Conservation (phyloP, 2,113 vertebrate species). For the Jaculus jaculus region DNA sequence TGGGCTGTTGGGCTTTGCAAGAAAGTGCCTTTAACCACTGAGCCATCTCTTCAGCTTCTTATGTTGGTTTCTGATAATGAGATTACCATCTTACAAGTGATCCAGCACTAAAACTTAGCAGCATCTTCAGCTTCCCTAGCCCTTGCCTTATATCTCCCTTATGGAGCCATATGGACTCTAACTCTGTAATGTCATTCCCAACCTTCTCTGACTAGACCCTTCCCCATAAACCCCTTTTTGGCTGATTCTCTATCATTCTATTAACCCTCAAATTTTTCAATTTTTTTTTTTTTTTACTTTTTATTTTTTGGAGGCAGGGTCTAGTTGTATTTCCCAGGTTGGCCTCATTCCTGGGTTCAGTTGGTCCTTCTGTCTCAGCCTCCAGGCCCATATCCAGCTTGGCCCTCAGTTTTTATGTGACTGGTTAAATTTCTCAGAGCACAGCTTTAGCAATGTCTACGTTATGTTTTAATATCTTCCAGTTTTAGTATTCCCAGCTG, state of each 20-base stretch:
- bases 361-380: background rate
- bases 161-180: background rate
- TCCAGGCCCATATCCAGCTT: background rate
- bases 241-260: background rate
- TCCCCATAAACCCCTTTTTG: background rate
- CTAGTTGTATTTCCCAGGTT: background rate
- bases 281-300: background rate
- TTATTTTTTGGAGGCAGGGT: background rate
- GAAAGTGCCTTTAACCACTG: background rate
- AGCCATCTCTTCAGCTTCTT: background rate
- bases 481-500: background rate
- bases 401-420: background rate
- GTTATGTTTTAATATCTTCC: background rate
- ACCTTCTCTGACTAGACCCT: background rate
- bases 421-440: constrained; percentile 3
- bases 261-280: background rate
- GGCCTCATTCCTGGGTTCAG: background rate
- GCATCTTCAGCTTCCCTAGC: background rate
- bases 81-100: background rate
- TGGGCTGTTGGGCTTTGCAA: background rate
- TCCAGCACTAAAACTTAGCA: background rate
- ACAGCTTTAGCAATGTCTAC: background rate
- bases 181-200: background rate
- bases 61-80: constrained; percentile 6
- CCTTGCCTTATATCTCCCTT: background rate